Evolutionary conservation across 2,888 invertebrate species (phyloP).

Genomic region (Sinohyriopsis cumingii): DNA sequence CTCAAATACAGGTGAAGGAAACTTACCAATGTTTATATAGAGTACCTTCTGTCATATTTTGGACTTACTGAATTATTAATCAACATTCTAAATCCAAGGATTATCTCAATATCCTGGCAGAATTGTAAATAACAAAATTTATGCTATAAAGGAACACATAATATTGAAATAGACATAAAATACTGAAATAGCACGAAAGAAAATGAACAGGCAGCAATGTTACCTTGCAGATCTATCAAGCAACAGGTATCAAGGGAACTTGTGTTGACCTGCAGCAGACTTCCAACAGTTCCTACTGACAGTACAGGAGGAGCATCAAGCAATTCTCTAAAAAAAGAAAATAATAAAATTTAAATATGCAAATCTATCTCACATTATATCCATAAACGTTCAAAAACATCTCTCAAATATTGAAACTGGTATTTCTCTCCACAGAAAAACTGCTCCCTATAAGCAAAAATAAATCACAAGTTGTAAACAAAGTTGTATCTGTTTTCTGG

Average conservation of each 20-base stretch:
- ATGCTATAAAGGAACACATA: not conserved
- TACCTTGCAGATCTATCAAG: constrained; percentile 52
- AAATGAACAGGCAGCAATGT: not conserved
- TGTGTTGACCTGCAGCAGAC: constrained; percentile 59
- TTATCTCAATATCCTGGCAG: too few species aligned
- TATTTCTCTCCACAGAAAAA: not conserved
- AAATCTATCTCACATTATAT: not conserved
- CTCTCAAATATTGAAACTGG: not conserved
- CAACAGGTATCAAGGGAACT: constrained; percentile 52
- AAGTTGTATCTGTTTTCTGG: too few species aligned
- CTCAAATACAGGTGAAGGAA: too few species aligned
- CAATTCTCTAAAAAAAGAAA: constrained; percentile 44
- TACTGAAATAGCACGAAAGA: not conserved
- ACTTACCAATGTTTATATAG: too few species aligned
- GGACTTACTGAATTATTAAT: too few species aligned
- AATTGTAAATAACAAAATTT: not conserved
- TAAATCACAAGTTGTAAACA: not conserved
- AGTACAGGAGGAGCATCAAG: constrained; percentile 53
- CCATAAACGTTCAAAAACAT: not conserved
- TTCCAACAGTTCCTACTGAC: constrained; percentile 58
- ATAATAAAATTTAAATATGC: not conserved
- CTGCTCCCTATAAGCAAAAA: not conserved
- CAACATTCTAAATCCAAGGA: too few species aligned
- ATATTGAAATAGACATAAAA: not conserved
- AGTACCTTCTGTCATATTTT: too few species aligned